phyloP scores from a whole-genome alignment of 2,113 vertebrate species.

The Cinclus cinclus region DNA sequence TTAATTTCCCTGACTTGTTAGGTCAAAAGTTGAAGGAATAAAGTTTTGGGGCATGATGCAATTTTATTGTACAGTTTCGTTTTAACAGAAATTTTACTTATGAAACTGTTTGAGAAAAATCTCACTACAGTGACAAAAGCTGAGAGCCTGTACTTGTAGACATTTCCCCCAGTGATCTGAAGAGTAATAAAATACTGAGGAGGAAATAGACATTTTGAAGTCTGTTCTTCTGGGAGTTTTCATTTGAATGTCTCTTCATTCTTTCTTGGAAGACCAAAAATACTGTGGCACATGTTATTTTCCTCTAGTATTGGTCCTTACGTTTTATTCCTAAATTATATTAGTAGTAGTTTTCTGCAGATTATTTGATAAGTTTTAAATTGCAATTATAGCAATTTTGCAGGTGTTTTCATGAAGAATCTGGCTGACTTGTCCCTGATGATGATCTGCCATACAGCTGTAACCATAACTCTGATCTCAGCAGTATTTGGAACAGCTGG shows the following conservation, averaged over 20 bases:
- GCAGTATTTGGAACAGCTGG: not conserved
- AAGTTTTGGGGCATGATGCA: not conserved
- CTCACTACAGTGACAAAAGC: not conserved
- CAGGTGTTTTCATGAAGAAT: not conserved
- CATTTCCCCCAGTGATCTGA: not conserved
- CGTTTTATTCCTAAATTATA: not conserved
- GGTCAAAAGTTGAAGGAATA: conserved; percentile 15
- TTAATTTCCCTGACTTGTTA: conserved; percentile 29
- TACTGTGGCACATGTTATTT: not conserved
- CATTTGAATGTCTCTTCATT: not conserved
- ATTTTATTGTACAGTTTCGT: not conserved
- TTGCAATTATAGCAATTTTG: not conserved
- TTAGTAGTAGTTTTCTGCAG: not conserved
- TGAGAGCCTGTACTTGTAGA: not conserved
- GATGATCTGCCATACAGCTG: not conserved
- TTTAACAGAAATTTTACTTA: not conserved
- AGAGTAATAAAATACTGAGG: not conserved
- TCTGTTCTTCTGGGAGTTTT: not conserved
- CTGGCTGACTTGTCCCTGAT: not conserved
- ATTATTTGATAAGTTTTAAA: not conserved
- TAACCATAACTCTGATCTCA: not conserved
- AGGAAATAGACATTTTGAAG: not conserved
- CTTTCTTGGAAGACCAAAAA: not conserved
- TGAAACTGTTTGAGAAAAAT: not conserved
- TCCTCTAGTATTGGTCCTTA: not conserved